Conservation (phyloP, 2,797 vertebrate genomes). For the Acrocephalus scirpaceus region DNA sequence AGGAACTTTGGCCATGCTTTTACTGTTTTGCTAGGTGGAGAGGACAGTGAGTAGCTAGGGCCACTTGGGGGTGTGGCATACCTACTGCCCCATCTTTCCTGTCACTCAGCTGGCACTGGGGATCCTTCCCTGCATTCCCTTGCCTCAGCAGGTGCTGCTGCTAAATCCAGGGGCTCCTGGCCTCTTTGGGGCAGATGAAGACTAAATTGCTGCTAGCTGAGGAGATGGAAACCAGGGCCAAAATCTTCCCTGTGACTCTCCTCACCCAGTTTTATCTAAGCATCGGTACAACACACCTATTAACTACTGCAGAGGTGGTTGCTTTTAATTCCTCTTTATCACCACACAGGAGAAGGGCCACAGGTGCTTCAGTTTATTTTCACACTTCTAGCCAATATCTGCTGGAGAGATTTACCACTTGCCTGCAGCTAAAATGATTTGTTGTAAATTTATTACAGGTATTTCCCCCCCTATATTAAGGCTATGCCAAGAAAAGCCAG, state of each 20-base stretch:
- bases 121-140: neutral
- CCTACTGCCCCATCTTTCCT: rapidly evolving
- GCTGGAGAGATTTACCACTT: neutral
- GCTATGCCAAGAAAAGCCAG: neutral
- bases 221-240: neutral
- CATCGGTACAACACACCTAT: neutral
- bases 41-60: neutral
- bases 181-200: neutral
- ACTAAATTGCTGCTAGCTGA: neutral
- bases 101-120: neutral
- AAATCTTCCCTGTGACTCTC: neutral
- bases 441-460: neutral
- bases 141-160: neutral
- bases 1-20: neutral
- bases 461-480: neutral
- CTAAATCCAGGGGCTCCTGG: neutral
- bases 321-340: neutral
- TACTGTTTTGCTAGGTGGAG: neutral
- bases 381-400: neutral
- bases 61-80: neutral
- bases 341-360: neutral
- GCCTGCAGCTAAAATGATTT: neutral
- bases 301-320: neutral
- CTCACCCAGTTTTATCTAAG: neutral
- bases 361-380: neutral